Evolutionary conservation across 2,113 vertebrate genomes (phyloP), one percentile per base, ranked within the genome.

Genomic region (Nanger granti): DNA sequence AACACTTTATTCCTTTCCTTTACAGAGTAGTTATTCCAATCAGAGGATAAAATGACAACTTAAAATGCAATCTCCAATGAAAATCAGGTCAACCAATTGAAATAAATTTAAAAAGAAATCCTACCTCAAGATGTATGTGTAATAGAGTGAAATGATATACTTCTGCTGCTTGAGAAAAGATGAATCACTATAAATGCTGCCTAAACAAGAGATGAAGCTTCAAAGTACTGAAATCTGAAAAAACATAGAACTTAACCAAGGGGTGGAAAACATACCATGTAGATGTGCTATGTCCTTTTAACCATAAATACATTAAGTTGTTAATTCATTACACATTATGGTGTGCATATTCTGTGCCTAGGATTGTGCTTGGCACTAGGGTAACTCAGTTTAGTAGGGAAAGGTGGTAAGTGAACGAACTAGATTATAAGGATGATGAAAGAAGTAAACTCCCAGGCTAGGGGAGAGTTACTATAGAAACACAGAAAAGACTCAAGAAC

Each of bases 31-130:
- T 95, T 96, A 93, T 87, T 97, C 90, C 95, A 90, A 97, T 97
- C 95, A 29, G 92, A 94, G 41, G 87, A 93, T 86, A 96, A 97
- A 97, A 94, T 95, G 97, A 95, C 55, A 95, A 95, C 87, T 98
- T 95, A 84, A 96, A 97, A 93, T 90, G 95, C 92, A 98, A 64
- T 60, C 83, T 93, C 79, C 95, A 92, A 92, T 96, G 73, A 73
- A 97, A 98, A 97, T 94, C 94, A 97, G 84, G 54, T 87, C 80
- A 95, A 95, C 47, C 3, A 2, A 79, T 47, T 97, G 96, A 97
- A 96, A 95, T 92, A 97, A 88, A 97, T 96, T 95, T 97, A 82
- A 94, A 95, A 94, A 59, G 41, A 95, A 97, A 97, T 93, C 57
- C 17, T 93, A 73, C 94, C 62, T 97, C 83, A 96, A 89, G 55